A percentile compares a stretch with the other conserved stretches of the same genome.
Evolutionary conservation across 2,888 invertebrate genomes (phyloP).

Genomic region (Clivina fossor): DNA sequence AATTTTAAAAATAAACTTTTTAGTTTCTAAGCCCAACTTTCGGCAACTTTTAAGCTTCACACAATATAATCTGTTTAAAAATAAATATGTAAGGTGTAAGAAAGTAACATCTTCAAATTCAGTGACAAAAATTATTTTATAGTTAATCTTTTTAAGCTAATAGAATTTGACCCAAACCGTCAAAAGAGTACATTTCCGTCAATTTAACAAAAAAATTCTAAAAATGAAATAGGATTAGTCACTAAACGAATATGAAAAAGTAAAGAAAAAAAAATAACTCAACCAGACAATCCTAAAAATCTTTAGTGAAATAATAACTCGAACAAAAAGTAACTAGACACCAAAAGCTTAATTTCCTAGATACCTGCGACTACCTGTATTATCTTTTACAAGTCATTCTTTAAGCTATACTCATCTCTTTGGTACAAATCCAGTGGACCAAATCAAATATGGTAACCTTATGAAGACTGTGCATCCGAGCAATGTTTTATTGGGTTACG

Average conservation of each 20-base stretch:
- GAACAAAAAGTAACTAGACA: conserved; percentile 7
- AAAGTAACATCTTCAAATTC: no score
- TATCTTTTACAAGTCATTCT: conserved; percentile 29
- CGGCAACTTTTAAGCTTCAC: no score
- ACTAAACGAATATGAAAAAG: conserved; percentile 13
- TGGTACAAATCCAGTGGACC: not conserved
- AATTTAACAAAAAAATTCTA: no score
- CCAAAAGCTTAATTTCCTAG: conserved; percentile 20
- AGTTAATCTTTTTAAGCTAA: no score
- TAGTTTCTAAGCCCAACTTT: no score
- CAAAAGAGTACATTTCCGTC: no score
- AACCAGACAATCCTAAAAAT: conserved; percentile 9
- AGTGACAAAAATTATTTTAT: no score
- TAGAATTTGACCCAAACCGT: no score
- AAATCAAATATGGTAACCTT: not conserved
- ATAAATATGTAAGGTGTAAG: no score
- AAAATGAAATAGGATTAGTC: not conserved
- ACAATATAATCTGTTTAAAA: no score
- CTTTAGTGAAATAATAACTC: conserved; percentile 16
- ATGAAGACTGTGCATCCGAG: not conserved
- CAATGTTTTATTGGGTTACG: not conserved
- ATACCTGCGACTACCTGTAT: conserved; percentile 29
- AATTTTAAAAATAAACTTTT: no score
- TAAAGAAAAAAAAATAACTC: no score
- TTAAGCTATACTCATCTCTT: conserved; percentile 17